phyloP scores from a whole-genome alignment of 2,113 vertebrate species.

The Petaurus breviceps region DNA sequence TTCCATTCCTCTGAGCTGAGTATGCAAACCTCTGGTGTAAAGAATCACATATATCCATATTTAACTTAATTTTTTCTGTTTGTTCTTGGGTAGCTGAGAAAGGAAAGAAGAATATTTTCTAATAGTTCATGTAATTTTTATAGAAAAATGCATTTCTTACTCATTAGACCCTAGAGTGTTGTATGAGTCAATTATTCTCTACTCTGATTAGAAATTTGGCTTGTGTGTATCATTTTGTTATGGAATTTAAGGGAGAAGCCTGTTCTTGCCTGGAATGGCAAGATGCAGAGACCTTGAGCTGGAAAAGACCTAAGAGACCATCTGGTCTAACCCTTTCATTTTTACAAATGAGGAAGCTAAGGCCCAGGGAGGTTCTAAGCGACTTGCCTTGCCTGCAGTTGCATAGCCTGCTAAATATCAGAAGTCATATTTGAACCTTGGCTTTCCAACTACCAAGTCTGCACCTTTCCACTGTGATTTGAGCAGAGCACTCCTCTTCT shows the following conservation, averaged over 20 bases:
- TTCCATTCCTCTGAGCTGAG: background rate
- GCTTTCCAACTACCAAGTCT: background rate
- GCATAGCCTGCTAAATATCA: background rate
- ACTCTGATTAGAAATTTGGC: slow-evolving; percentile 1
- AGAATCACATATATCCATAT: background rate
- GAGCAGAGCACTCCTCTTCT: background rate
- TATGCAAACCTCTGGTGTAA: background rate
- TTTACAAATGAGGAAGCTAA: background rate
- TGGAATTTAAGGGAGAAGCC: background rate
- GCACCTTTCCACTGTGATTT: background rate
- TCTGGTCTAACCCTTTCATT: background rate
- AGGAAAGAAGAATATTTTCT: slow-evolving; percentile 5
- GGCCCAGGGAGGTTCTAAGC: background rate
- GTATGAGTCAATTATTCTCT: background rate
- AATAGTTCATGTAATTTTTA: slow-evolving; percentile 13
- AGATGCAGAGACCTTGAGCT: background rate
- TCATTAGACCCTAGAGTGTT: background rate
- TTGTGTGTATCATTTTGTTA: background rate
- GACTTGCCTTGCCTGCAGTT: background rate
- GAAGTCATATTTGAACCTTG: background rate
- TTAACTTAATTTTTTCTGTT: background rate
- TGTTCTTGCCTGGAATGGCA: background rate
- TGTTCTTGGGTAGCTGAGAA: background rate
- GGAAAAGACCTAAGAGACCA: background rate
- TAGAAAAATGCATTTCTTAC: background rate